Evolutionary conservation across 2,888 invertebrate genomes (phyloP).

Genomic region (Minunthozetes semirufus): DNA sequence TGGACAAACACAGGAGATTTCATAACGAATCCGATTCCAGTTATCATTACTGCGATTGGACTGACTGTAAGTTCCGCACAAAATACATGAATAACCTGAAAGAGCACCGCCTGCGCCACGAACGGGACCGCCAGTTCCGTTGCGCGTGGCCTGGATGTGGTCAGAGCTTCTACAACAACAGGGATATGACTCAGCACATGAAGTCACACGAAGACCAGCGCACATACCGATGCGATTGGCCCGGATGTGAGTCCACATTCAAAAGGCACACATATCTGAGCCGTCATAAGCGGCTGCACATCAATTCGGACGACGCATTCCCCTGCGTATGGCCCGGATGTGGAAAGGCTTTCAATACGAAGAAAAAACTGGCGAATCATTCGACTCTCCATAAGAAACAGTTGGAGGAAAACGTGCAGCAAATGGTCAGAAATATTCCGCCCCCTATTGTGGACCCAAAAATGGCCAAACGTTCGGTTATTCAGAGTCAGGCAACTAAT

Average conservation of each 20-base stretch:
- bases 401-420: no score
- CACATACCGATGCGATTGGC: not conserved
- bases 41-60: constrained; percentile 14
- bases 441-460: no score
- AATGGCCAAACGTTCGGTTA: no score
- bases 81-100: constrained; percentile 4
- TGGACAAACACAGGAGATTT: not conserved
- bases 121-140: not conserved
- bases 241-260: not conserved
- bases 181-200: not conserved
- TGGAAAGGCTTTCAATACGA: not conserved
- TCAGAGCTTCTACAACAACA: not conserved
- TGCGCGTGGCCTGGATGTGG: not conserved
- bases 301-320: not conserved
- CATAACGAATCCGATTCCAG: not conserved
- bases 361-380: not conserved
- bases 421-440: no score
- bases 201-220: constrained; percentile 5
- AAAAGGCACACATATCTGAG: not conserved
- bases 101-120: not conserved
- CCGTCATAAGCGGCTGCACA: not conserved
- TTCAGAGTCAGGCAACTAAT: no score
- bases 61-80: not conserved
- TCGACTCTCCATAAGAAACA: not conserved
- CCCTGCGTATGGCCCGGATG: constrained; percentile 1